Percentiles rank a stretch among this genome's conserved stretches.
phyloP scores from a whole-genome alignment of 2,888 invertebrate species.

The Clostera curtula region DNA sequence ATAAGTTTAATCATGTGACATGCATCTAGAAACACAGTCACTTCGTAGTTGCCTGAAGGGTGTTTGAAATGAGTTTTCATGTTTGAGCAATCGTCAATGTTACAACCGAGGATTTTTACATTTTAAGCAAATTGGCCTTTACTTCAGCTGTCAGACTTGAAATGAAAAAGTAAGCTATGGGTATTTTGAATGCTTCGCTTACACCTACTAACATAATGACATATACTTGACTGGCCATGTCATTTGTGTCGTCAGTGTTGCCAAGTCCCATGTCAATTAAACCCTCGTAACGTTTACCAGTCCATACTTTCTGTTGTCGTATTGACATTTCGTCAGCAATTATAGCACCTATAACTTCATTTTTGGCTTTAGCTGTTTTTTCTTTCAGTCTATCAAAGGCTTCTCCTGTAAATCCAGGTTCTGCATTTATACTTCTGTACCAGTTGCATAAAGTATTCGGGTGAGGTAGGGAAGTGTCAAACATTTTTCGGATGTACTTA shows the following conservation, averaged over 20 bases:
- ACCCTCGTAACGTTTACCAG: background rate
- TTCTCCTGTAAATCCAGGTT: constrained; percentile 5
- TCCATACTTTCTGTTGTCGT: constrained; percentile 1
- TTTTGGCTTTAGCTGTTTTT: background rate
- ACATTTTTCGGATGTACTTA: constrained; percentile 3
- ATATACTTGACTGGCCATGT: background rate
- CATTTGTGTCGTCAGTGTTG: background rate
- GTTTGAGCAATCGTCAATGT: background rate
- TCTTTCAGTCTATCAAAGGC: constrained; percentile 3
- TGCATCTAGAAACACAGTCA: constrained; percentile 1
- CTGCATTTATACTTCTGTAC: constrained; percentile 4
- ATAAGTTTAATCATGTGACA: constrained; percentile 5
- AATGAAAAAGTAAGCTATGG: constrained; percentile 4
- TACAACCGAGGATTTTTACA: constrained; percentile 2
- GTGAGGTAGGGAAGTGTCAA: constrained; percentile 5
- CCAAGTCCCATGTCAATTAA: background rate
- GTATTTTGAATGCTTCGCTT: constrained; percentile 3
- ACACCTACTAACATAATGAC: constrained; percentile 3
- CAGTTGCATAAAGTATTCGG: constrained; percentile 4
- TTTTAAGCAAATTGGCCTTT: constrained; percentile 1
- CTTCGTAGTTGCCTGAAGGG: background rate
- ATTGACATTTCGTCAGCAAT: constrained; percentile 3
- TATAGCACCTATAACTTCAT: constrained; percentile 1
- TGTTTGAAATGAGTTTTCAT: background rate
- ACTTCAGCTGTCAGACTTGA: constrained; percentile 1